These are phyloP conservation scores for Bujurquina vittata DNA, from an alignment of 2,113 vertebrate genomes.

Conservation along the genomic window DNA sequence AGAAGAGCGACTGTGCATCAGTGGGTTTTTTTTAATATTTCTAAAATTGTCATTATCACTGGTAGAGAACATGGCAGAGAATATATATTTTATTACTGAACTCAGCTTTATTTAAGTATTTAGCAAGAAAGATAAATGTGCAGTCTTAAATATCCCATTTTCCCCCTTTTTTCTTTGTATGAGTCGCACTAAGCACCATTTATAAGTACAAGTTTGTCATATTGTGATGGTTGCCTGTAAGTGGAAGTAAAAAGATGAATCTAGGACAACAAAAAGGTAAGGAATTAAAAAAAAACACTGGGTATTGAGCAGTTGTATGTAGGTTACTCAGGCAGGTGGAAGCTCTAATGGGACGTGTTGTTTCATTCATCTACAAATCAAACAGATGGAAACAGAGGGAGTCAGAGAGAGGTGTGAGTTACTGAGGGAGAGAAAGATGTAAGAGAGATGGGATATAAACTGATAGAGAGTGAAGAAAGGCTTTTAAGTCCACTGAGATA, in stretches of 20 bases:
- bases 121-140: background rate
- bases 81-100: background rate
- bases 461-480: constrained; percentile 24
- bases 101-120: background rate
- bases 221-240: background rate
- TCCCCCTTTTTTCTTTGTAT: background rate
- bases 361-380: constrained; percentile 60
- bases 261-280: background rate
- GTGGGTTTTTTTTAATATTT: background rate
- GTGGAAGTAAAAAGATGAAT: background rate
- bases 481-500: constrained; percentile 35
- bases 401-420: constrained; percentile 19
- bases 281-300: background rate
- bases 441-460: constrained; percentile 35
- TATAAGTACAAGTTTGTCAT: background rate
- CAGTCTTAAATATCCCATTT: background rate
- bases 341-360: constrained; percentile 37
- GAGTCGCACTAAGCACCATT: background rate
- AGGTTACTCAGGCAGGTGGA: constrained; percentile 51
- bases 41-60: background rate
- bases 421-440: constrained; percentile 23
- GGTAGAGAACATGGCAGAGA: background rate
- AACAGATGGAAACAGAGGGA: constrained; percentile 46
- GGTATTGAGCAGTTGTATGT: constrained; percentile 39
- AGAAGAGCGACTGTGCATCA: background rate